Conservation (phyloP, 1,140 invertebrate species). For the Listronotus bonariensis region DNA sequence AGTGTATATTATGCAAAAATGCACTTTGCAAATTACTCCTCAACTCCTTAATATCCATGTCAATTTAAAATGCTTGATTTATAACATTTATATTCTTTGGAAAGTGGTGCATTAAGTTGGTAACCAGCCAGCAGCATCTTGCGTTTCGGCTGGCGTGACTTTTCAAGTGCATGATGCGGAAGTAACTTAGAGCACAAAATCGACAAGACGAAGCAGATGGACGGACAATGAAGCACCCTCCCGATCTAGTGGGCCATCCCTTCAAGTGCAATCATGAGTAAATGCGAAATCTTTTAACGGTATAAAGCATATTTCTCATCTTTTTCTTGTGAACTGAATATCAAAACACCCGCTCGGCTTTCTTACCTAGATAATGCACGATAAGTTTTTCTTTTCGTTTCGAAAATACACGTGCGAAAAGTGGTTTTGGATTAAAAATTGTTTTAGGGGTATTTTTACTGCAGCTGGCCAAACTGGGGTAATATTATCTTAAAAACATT, state of each 20-base stretch:
- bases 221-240: conserved; percentile 45
- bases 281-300: conserved; percentile 45
- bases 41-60: too few species aligned
- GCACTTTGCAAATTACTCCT: too few species aligned
- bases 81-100: too few species aligned
- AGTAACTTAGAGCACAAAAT: conserved; percentile 43
- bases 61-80: too few species aligned
- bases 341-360: conserved; percentile 16
- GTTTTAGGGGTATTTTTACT: too few species aligned
- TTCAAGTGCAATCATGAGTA: conserved; percentile 46
- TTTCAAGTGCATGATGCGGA: conserved; percentile 46
- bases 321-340: conserved; percentile 31
- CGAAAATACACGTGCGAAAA: conserved; percentile 33
- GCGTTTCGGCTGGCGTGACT: conserved; percentile 43
- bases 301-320: conserved; percentile 30
- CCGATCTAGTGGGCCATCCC: conserved; percentile 31
- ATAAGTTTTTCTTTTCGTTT: conserved; percentile 8
- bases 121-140: conserved; percentile 39
- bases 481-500: too few species aligned
- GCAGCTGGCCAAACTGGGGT: too few species aligned
- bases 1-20: too few species aligned
- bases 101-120: conserved; percentile 1
- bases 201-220: conserved; percentile 46
- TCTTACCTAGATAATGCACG: conserved; percentile 16
- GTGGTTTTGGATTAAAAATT: conserved; percentile 21